Evolutionary conservation across 2,797 vertebrate species (phyloP).

Genomic region (Leptodactylus fallax): DNA sequence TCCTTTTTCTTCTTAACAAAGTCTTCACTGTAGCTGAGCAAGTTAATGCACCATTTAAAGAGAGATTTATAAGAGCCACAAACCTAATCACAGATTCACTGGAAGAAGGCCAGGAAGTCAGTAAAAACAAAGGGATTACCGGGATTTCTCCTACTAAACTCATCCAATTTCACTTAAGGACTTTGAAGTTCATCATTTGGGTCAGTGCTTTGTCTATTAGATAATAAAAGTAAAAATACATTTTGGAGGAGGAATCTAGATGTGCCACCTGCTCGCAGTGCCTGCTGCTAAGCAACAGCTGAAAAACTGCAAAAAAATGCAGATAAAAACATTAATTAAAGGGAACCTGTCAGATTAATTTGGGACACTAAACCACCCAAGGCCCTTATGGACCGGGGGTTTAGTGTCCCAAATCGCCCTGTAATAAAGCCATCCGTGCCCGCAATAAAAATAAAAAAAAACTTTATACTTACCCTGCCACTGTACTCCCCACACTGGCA

Average conservation of each 20-base stretch:
- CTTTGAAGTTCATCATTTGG: neutral
- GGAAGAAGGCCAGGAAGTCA: neutral
- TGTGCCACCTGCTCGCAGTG: neutral
- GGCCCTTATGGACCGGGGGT: no score
- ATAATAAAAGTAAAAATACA: neutral
- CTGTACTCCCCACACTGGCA: no score
- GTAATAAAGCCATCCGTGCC: no score
- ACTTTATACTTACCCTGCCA: no score
- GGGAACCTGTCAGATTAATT: no score
- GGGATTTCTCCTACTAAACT: neutral
- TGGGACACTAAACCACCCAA: no score
- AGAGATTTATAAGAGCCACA: constrained; percentile 8
- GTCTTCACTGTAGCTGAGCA: constrained; percentile 14
- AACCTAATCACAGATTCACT: constrained; percentile 16
- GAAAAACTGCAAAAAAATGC: neutral
- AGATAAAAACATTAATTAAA: neutral
- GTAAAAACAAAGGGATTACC: neutral
- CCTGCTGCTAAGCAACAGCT: neutral
- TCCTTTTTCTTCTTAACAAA: neutral
- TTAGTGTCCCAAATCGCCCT: no score
- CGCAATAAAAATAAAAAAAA: no score
- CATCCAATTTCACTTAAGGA: neutral
- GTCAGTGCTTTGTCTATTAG: neutral
- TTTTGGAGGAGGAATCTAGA: neutral
- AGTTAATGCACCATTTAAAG: neutral